Evolutionary conservation across 2,797 vertebrate genomes (phyloP), one percentile per base, ranked within the genome.

Genomic region (Bradypodion pumilum): DNA sequence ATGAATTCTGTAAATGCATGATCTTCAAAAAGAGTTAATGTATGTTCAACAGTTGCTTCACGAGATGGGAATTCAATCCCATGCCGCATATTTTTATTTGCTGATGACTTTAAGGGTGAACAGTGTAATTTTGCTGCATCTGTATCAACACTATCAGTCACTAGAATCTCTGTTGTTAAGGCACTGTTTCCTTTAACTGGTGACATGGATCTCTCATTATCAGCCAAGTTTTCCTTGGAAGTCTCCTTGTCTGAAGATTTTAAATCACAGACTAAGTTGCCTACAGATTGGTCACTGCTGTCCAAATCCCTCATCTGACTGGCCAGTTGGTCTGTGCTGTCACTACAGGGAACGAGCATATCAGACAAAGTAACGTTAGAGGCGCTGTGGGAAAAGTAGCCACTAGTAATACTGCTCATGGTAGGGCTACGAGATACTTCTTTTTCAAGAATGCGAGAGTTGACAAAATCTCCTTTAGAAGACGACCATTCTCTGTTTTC

Each of bases 381-480:
- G 95, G 98, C 98, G 95, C 98, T 99, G 95, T 99, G 98, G 83
- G 98, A 99, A 87, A 99, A 98, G 94, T 99, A 99, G 87, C 98
- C 98, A 69, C 98, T 99, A 59, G 98, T 99, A 90, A 98, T 97
- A 87, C 98, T 99, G 97, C 98, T 99, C 91, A 97, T 95, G 1
- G 98, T 99, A 66, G 98, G 98, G 94, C 98, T 99, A 60, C 97
- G 97, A 66, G 98, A 95, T 73, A 97, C 96, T 78, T 97, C 97
- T 80, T 97, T 97, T 88, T 98, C 98, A 40, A 93, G 87, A 87
- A 84, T 92, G 87, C 93, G 94, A 2, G 94, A 94, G 86, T 93
- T 94, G 73, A 90, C 85, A 88, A 96, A 93, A 82, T 97, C 96
- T 44, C 90, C 94, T 91, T 96, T 97, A 62, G 94, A 94, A 63